Evolutionary conservation across 2,797 vertebrate genomes (phyloP).

Genomic region (Danio tinwini): DNA sequence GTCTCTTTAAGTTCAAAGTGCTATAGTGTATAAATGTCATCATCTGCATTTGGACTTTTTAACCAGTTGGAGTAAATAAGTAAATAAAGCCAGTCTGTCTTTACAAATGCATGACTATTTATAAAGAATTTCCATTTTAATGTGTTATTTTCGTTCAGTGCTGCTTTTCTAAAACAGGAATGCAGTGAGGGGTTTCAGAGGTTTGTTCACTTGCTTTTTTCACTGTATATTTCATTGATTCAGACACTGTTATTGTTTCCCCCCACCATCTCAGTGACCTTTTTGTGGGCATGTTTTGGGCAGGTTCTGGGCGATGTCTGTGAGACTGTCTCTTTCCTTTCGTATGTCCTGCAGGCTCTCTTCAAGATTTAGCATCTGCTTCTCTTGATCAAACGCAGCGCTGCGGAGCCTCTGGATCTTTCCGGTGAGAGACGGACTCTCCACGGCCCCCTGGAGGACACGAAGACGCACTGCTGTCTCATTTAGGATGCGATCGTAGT

Average conservation of each 20-base stretch:
- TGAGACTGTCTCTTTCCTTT: slow-evolving; percentile 86
- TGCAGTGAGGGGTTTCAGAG: background rate
- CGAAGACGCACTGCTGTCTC: slow-evolving; percentile 77
- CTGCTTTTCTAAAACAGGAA: background rate
- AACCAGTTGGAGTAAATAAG: background rate
- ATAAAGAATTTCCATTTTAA: slow-evolving; percentile 11
- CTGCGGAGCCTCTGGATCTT: slow-evolving; percentile 82
- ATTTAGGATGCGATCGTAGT: slow-evolving; percentile 75
- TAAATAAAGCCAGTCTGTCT: slow-evolving; percentile 9
- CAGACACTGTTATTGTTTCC: no score
- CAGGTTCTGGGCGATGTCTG: slow-evolving; percentile 85
- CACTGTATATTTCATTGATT: background rate
- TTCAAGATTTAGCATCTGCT: slow-evolving; percentile 79
- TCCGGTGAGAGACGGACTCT: slow-evolving; percentile 70
- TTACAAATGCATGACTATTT: background rate
- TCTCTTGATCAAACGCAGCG: slow-evolving; percentile 79
- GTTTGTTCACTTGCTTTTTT: background rate
- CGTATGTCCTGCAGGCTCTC: slow-evolving; percentile 84
- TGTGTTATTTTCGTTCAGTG: background rate
- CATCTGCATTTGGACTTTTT: slow-evolving; percentile 1
- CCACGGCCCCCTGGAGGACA: slow-evolving; percentile 77
- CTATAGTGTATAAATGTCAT: slow-evolving; percentile 9
- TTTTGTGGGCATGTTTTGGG: slow-evolving; percentile 79
- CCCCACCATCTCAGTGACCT: slow-evolving; percentile 12
- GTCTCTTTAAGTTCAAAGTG: slow-evolving; percentile 16